These are phyloP conservation scores for Pyxicephalus adspersus DNA, from an alignment of 2,113 vertebrate species.

Conservation along the genomic window DNA sequence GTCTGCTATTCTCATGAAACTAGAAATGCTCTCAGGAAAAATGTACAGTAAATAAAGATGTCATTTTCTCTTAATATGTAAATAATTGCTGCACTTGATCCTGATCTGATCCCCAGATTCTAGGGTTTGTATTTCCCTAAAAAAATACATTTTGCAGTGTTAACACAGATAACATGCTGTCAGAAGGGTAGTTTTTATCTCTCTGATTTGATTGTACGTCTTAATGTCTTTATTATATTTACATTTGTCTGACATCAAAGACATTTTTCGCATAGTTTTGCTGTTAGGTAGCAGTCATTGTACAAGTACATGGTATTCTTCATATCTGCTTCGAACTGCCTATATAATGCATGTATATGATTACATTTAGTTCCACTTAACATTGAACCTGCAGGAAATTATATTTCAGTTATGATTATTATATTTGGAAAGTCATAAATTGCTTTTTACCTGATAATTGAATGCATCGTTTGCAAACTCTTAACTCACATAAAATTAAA, in stretches of 20 bases:
- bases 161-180: conserved; percentile 9
- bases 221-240: conserved; percentile 47
- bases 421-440: no score
- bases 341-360: not conserved
- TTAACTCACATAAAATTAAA: no score
- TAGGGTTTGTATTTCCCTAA: not conserved
- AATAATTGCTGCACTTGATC: not conserved
- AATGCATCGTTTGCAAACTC: no score
- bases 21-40: not conserved
- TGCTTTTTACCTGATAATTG: no score
- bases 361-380: no score
- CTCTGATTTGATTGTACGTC: conserved; percentile 20
- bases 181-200: conserved; percentile 9
- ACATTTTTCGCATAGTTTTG: conserved; percentile 48
- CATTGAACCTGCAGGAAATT: no score
- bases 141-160: conserved; percentile 1
- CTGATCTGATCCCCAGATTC: not conserved
- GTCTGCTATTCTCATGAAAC: not conserved
- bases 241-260: conserved; percentile 41
- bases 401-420: no score
- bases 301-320: not conserved
- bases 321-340: not conserved
- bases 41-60: not conserved
- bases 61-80: not conserved
- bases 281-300: conserved; percentile 1